These are phyloP conservation scores for Amaurobius ferox DNA, from an alignment of 2,888 invertebrate genomes.

Conservation along the genomic window DNA sequence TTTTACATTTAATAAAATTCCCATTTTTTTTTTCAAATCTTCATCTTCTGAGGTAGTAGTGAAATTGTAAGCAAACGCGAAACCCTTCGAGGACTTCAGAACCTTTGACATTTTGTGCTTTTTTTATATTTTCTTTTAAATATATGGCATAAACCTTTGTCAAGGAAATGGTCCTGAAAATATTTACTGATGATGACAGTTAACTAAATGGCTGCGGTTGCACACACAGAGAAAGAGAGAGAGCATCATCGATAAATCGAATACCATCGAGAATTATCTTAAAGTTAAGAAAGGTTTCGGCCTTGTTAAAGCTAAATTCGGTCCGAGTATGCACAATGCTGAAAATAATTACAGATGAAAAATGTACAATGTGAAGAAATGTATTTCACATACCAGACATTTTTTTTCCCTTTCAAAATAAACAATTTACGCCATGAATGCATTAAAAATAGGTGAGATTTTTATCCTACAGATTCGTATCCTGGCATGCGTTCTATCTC, in stretches of 20 bases:
- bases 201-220: neutral
- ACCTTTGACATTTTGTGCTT: conserved; percentile 63
- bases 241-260: neutral
- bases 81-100: conserved; percentile 31
- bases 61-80: conserved; percentile 57
- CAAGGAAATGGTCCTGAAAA: conserved; percentile 61
- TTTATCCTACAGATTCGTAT: no score
- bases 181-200: conserved; percentile 51
- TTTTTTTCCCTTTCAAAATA: no score
- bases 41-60: conserved; percentile 67
- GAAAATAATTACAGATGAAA: no score
- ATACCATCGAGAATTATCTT: no score
- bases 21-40: conserved; percentile 49
- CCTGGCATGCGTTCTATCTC: no score
- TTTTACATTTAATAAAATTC: conserved; percentile 60
- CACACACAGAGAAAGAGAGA: neutral
- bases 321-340: no score
- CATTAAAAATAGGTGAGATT: no score
- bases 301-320: no score
- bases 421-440: no score
- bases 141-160: conserved; percentile 63
- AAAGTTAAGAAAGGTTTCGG: no score
- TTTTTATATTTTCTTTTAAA: conserved; percentile 29
- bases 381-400: no score
- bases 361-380: no score